A percentile compares a stretch with the other conserved stretches of the same genome.
Evolutionary conservation across 1,140 invertebrate genomes (phyloP).

Genomic region (Papilio aristodemus): DNA sequence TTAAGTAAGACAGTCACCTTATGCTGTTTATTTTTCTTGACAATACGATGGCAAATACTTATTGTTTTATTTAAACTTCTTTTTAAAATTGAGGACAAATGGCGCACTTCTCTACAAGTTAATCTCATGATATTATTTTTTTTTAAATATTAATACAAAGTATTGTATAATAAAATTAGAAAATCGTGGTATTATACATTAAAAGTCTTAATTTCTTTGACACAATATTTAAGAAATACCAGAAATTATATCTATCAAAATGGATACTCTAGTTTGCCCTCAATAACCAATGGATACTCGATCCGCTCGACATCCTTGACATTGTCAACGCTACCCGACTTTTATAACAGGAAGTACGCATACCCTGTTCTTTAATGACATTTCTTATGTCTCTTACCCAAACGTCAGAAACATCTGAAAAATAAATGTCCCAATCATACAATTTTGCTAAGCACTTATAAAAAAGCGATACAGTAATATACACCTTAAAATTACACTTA

Average conservation of each 20-base stretch:
- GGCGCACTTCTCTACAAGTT: too few species aligned
- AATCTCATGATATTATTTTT: not conserved
- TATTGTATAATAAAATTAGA: not conserved
- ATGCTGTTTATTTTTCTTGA: not conserved
- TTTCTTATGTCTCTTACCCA: too few species aligned
- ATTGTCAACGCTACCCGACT: constrained; percentile 13
- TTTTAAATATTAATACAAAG: not conserved
- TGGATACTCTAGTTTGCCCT: constrained; percentile 1
- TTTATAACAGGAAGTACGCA: constrained; percentile 3
- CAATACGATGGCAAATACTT: not conserved
- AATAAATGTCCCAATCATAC: too few species aligned
- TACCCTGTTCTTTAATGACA: not conserved
- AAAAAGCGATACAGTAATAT: too few species aligned
- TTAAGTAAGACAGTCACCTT: not conserved
- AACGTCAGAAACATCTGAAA: too few species aligned
- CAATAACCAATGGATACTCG: not conserved
- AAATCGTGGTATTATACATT: too few species aligned
- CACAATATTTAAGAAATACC: too few species aligned
- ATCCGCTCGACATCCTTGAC: constrained; percentile 10
- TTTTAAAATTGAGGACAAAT: too few species aligned
- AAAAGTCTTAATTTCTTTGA: too few species aligned
- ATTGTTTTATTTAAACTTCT: not conserved
- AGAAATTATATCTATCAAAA: not conserved
- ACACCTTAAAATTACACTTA: too few species aligned
- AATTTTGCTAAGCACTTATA: too few species aligned